Conservation (phyloP, 2,113 vertebrate species). For the Limnothrissa miodon region DNA sequence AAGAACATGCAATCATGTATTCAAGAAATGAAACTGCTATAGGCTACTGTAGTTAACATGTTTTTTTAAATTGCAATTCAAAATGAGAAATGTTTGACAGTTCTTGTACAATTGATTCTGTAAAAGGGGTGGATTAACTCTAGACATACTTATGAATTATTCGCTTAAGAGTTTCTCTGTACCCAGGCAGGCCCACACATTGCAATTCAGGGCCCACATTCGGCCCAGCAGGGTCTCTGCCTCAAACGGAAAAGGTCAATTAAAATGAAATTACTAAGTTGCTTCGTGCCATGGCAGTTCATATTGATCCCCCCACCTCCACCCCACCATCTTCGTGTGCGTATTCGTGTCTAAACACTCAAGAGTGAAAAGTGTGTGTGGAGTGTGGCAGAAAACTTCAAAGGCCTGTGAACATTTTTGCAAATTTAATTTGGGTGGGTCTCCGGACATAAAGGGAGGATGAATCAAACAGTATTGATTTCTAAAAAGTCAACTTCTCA, state of each 20-base stretch:
- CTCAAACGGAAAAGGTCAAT: conserved; percentile 22
- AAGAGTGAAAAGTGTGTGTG: conserved; percentile 38
- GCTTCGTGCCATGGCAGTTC: background rate
- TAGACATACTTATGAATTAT: too few relatives aligned
- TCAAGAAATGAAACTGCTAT: too few relatives aligned
- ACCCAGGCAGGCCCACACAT: background rate
- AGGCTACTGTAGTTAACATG: too few relatives aligned
- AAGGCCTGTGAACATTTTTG: conserved; percentile 38
- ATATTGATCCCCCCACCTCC: conserved; percentile 12
- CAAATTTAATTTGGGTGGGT: conserved; percentile 42
- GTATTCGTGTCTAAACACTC: conserved; percentile 42
- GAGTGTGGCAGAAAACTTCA: conserved; percentile 37
- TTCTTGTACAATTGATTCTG: too few relatives aligned
- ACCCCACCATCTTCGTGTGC: conserved; percentile 37
- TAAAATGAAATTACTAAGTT: conserved; percentile 18
- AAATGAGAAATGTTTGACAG: too few relatives aligned
- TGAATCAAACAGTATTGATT: conserved; percentile 48
- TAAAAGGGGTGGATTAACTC: too few relatives aligned
- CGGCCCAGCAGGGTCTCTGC: background rate
- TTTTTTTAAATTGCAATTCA: too few relatives aligned
- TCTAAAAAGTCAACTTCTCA: conserved; percentile 47
- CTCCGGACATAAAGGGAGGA: conserved; percentile 50
- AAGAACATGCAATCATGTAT: too few relatives aligned
- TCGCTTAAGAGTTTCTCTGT: background rate
- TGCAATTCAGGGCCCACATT: background rate